phyloP scores from a whole-genome alignment of 2,797 vertebrate genomes.

The Chelon labrosus region DNA sequence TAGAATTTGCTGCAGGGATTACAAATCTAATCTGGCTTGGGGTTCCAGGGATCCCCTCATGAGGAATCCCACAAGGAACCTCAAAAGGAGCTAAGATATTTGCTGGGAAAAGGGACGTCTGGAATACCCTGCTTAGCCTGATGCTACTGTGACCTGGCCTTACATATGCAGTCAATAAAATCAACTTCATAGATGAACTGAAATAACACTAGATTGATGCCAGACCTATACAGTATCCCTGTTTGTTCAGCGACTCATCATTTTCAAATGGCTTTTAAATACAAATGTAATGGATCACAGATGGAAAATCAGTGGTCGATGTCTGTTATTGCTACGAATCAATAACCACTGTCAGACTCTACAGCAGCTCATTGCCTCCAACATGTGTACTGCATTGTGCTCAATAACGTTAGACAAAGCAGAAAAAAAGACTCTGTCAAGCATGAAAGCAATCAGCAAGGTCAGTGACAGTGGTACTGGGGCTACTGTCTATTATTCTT shows the following conservation, averaged over 20 bases:
- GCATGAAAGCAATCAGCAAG: constrained; percentile 71
- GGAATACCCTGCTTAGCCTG: too few species aligned
- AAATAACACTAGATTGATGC: constrained; percentile 1
- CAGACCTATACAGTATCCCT: constrained; percentile 10
- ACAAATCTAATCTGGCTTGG: too few species aligned
- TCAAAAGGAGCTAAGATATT: too few species aligned
- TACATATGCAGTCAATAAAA: not conserved
- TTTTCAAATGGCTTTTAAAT: constrained; percentile 31
- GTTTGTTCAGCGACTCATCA: constrained; percentile 24
- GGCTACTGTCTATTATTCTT: constrained; percentile 63
- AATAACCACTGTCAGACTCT: constrained; percentile 45
- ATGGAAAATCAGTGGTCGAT: constrained; percentile 6
- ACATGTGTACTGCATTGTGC: constrained; percentile 22
- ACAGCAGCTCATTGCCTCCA: constrained; percentile 20
- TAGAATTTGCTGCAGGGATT: too few species aligned
- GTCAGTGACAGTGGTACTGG: constrained; percentile 54
- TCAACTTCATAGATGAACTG: not conserved
- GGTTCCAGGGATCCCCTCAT: too few species aligned
- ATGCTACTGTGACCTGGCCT: too few species aligned
- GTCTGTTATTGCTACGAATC: constrained; percentile 48
- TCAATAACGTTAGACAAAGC: constrained; percentile 38
- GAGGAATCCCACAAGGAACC: too few species aligned
- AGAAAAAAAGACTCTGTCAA: constrained; percentile 47
- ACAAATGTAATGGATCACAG: constrained; percentile 19
- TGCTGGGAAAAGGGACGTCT: too few species aligned